Percentiles rank a stretch among this genome's conserved stretches.
phyloP scores from a whole-genome alignment of 2,113 vertebrate genomes.

The Corythoichthys intestinalis region DNA sequence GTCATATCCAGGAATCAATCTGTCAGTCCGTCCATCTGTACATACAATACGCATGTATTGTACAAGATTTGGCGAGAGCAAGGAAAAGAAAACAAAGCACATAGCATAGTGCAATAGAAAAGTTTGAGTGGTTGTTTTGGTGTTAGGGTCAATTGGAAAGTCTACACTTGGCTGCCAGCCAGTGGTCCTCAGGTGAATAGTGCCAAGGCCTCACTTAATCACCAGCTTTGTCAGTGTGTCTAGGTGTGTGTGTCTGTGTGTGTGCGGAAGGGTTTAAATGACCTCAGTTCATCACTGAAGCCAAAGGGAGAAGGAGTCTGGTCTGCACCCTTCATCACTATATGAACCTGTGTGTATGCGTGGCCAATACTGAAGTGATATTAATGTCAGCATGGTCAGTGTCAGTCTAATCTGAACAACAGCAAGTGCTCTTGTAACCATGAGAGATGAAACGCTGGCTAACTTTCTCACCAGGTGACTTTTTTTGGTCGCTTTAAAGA shows the following conservation, averaged over 20 bases:
- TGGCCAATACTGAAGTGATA: conserved; percentile 49
- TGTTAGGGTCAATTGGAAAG: conserved; percentile 53
- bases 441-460: conserved; percentile 18
- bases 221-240: conserved; percentile 25
- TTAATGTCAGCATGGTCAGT: conserved; percentile 46
- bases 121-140: conserved; percentile 49
- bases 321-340: conserved; percentile 34
- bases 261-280: conserved; percentile 16
- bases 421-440: conserved; percentile 36
- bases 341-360: conserved; percentile 14
- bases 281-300: neutral
- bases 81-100: conserved; percentile 16
- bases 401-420: conserved; percentile 55
- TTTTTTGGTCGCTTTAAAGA: conserved; percentile 31
- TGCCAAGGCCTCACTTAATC: conserved; percentile 60
- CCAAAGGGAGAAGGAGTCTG: conserved; percentile 49
- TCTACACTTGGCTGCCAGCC: conserved; percentile 46
- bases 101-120: conserved; percentile 32
- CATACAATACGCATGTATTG: neutral
- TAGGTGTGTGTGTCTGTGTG: conserved; percentile 14
- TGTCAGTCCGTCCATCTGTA: too few species aligned
- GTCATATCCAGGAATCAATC: too few species aligned
- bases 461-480: neutral
- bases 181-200: conserved; percentile 54
- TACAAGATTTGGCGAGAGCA: neutral